Base-by-base conservation (phyloP, 2,888 invertebrate genomes). In the Diarsia rubi region DNA sequence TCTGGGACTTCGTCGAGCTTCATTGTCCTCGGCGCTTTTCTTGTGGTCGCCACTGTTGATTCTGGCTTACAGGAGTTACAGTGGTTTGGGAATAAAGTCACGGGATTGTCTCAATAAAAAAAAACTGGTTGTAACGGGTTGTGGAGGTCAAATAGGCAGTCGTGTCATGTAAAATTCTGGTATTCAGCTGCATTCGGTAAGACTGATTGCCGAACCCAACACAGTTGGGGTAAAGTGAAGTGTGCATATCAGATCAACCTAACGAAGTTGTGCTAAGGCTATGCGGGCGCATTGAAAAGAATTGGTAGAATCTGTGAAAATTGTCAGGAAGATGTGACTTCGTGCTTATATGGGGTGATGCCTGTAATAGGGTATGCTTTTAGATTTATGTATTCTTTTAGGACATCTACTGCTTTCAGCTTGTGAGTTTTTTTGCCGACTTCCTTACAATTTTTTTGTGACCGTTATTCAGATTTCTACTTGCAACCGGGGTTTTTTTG, bases 321-420 rank as follows among this genome's bases (percentile, higher is more conserved):
- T 65, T 52, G 37, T 1, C n/a, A 59, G 6, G 65, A 62, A 68
- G 47, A 66, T 66, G 21, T 62, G 37, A 24, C 21, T 59, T 63
- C 3, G 3, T 37, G 24, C 9, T 21, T 52, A 45, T 64, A 2
- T n/a, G n/a, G n/a, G n/a, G n/a, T n/a, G n/a, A n/a, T 74, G 9
- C 16, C 21, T 57, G 1, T 24, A 3, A 68, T 14, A 44, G 31
- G 45, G 1, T 65, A 77, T 52, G 45, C 42, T 60, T 64, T 65
- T 65, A 31, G 75, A 64, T 60, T 52, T 37, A 57, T 67, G 16
- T 31, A 76, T 54, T 42, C 14, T 24, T 54, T 42, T 44, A 42
- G n/a, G 47, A 52, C 49, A 8, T 4, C 8, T 27, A 42, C 0
- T 59, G 16, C 45, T 59, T n/a, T 16, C 3, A 27, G 31, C 24